Evolutionary conservation across 2,888 invertebrate genomes (phyloP), one percentile per base, ranked within the genome.

Genomic region (Harpalus rubripes): DNA sequence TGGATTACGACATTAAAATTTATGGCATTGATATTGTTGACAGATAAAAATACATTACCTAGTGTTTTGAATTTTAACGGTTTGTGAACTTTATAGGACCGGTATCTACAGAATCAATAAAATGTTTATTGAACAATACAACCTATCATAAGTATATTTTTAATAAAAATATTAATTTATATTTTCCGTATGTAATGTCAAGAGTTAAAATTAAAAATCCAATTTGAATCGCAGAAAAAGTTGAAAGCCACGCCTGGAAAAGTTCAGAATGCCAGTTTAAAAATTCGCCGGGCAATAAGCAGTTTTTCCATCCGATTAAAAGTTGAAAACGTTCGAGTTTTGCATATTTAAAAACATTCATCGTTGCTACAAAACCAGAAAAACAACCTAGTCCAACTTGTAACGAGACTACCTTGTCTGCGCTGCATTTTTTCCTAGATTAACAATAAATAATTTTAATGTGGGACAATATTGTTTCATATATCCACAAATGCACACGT

Each of bases 271-370:
- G 72, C 72, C 0, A 16, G 12, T 74, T 44, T 74, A 74, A 81
- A 81, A 81, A 81, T 81, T 81, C 65, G 41, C 26, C 44, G 65
- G 16, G 44, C 26, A 65, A 65, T 81, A 81, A 81, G 52, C 81
- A 81, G 65, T 81, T 81, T 81, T 81, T 81, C 52, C 81, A 81
- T 81, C 65, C 81, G 81, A 81, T 81, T 81, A 81, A 81, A 65
- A 81, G 81, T 81, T 81, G 26, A 81, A 81, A 81, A 81, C 65
- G 65, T 81, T 81, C 22, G 65, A 81, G 65, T 81, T 81, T 63
- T 81, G 81, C 81, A 81, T 81, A 81, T 81, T 81, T 81, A 65
- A 81, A 81, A 81, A 63, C 81, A 65, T 81, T 81, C 81, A 65
- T 26, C 59, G 78, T 32, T 22, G 44, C 44, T 74, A 52, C 52